Evolutionary conservation across 2,888 invertebrate species (phyloP), one percentile per base, ranked within the genome.

Genomic region (Drosophila basisetae): DNA sequence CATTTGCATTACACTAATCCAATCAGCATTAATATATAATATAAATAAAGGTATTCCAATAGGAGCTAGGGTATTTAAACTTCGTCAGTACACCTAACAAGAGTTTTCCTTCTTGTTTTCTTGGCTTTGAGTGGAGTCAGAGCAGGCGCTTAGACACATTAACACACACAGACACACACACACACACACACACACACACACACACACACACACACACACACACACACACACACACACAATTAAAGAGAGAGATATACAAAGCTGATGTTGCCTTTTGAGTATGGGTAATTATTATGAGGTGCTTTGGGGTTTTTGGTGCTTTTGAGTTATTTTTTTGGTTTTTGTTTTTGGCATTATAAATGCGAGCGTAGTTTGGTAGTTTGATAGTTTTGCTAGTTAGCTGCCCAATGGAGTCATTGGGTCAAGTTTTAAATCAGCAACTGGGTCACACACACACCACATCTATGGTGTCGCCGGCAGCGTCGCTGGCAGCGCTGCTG

Each of bases 321-420:
- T 47, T 4, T 56, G 11, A 28, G 25, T 30, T 10, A 7, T 39
- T 16, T 52, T 13, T 35, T 41, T 63, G 7, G 22, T 16, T 50
- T 66, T 58, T 59, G 41, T 68, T 54, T 76, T 76, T 60, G 75
- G 67, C 73, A 72, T 76, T 65, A 68, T 63, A 68, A 76, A 70
- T 73, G 79, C 69, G 68, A 76, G 68, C 62, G 67, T 35, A 62
- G 66, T 54, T 66, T 65, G 64, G 47, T 70, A 75, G 76, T 64
- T 80, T 71, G 70, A 49, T 71, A 71, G 66, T 66, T 66, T 81
- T 63, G 80, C 71, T 83, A 86, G 81, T 83, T 76, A 75, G 74
- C 61, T 56, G 84, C 80, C 84, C 91, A 91, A 89, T 91, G 89
- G 81, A 92, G 91, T 91, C 91, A 91, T 91, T 92, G 91, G 91